Base-by-base conservation (phyloP, 2,797 vertebrate species). In the Heteromormyrus szaboi region DNA sequence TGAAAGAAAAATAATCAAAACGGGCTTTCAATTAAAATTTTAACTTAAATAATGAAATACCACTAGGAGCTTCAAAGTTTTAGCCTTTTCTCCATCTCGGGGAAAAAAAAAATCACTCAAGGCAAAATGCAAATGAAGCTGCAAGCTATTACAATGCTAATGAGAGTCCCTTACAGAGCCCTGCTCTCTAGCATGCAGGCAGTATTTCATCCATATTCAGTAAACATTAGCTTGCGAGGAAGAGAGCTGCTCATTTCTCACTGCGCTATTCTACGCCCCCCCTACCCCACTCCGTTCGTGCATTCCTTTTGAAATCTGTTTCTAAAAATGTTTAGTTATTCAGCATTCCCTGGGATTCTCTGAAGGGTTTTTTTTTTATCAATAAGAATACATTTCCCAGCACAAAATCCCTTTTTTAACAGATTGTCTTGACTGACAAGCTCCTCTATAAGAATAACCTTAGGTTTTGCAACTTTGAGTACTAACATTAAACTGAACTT, bases 81-180 rank as follows among this genome's bases (percentile, higher is more conserved):
- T 92, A 91, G 89, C 91, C 90, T 50, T 90, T 90, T 91, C 46
- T 87, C 62, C 68, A 46, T 62, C 76, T 33, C 33, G 92, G 91
- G 90, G 59, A 90, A 93, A 93, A 95, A 95, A 93, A 93, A 95
- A 95, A 94, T 95, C 95, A 95, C 95, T 96, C 95, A 94, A 94
- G 94, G 95, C 94, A 94, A 96, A 95, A 96, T 96, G 96, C 96
- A 96, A 96, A 96, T 96, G 95, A 96, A 94, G 93, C 96, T 96
- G 96, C 94, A 96, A 96, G 96, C 96, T 96, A 96, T 96, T 96
- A 96, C 95, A 91, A 96, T 96, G 96, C 94, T 96, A 96, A 96
- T 96, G 96, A 96, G 95, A 96, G 96, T 96, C 95, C 93, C 93
- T 93, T 93, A 94, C 95, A 95, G 95, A 96, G 96, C 93, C 94